These are phyloP conservation scores for Parnassius orleans DNA, from an alignment of 2,888 invertebrate genomes.

Conservation along the genomic window DNA sequence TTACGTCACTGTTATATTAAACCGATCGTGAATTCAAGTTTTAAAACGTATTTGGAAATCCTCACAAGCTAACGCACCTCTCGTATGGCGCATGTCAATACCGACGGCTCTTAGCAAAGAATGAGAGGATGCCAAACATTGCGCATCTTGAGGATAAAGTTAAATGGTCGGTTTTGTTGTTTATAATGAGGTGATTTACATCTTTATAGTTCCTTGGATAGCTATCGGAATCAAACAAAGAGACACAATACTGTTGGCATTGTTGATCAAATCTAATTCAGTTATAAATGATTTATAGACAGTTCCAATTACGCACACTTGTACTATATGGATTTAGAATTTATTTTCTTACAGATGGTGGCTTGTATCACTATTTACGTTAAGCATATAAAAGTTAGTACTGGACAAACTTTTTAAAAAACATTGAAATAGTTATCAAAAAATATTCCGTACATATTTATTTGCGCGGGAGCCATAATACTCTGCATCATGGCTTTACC, in stretches of 20 bases:
- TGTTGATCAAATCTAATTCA: slow-evolving; percentile 21
- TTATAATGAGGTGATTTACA: slow-evolving; percentile 60
- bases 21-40: slow-evolving; percentile 14
- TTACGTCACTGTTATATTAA: slow-evolving; percentile 19
- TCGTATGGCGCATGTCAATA: slow-evolving; percentile 47
- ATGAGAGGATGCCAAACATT: slow-evolving; percentile 54
- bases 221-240: slow-evolving; percentile 15
- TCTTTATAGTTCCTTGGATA: slow-evolving; percentile 51
- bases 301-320: not conserved
- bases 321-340: no score
- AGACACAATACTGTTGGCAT: slow-evolving; percentile 30
- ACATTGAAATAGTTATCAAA: no score
- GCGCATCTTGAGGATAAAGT: slow-evolving; percentile 48
- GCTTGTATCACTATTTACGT: no score
- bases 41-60: slow-evolving; percentile 14
- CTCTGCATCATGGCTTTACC: no score
- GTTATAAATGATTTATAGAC: slow-evolving; percentile 3
- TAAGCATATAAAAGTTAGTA: no score
- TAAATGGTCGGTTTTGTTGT: slow-evolving; percentile 49
- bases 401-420: no score
- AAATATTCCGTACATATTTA: no score
- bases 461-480: no score
- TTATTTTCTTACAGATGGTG: no score
- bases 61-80: slow-evolving; percentile 15
- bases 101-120: slow-evolving; percentile 47